These are phyloP conservation scores for Pseudococcus jackbeardsleyi DNA, from an alignment of 2,888 invertebrate species.

Conservation along the genomic window DNA sequence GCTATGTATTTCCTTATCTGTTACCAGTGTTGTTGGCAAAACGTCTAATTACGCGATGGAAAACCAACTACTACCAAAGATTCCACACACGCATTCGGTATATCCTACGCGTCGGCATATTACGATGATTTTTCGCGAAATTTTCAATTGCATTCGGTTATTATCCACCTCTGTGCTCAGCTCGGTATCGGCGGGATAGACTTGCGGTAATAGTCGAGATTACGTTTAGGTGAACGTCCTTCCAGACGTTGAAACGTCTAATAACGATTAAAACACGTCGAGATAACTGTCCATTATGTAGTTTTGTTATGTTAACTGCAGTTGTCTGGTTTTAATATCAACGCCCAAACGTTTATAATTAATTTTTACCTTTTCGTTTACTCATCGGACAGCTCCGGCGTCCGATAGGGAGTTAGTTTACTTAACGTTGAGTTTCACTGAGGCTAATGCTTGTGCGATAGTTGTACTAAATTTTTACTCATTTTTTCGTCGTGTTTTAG, in stretches of 20 bases:
- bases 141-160: conserved; percentile 6
- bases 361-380: neutral
- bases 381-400: neutral
- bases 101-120: neutral
- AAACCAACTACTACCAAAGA: neutral
- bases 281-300: neutral
- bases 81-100: neutral
- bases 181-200: neutral
- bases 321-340: conserved; percentile 28
- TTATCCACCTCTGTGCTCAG: neutral
- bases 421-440: neutral
- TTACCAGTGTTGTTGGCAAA: neutral
- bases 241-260: neutral
- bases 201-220: neutral
- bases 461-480: too few relatives aligned
- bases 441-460: too few relatives aligned
- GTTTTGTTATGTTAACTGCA: conserved; percentile 17
- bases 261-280: conserved; percentile 24
- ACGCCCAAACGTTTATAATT: conserved; percentile 41
- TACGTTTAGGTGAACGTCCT: conserved; percentile 33
- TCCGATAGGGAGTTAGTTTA: neutral
- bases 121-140: conserved; percentile 23
- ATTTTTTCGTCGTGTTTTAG: neutral
- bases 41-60: neutral
- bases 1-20: neutral